Base-by-base conservation (phyloP, 2,888 invertebrate species). In the Perizoma affinitatum region DNA sequence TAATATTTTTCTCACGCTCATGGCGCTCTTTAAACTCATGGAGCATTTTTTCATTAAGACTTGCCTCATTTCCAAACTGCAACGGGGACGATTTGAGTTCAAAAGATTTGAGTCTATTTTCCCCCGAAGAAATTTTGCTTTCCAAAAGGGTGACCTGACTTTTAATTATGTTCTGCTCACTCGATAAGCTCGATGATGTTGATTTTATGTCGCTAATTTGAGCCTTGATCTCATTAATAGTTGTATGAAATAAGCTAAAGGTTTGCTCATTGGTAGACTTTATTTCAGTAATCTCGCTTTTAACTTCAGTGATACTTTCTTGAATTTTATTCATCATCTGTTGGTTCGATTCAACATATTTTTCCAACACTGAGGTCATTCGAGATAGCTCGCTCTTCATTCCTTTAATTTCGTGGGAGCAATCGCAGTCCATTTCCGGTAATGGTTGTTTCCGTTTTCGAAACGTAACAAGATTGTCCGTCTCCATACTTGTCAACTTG, bases 1-100 rank as follows among this genome's bases (percentile, higher is more conserved):
- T 59, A 5, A 74, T 58, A 43, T 75, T 70, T 64, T 69, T 71
- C 36, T 68, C 48, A 9, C 60, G 42, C n/a, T 52, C 36, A 7
- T 38, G 42, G 5, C 52, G 47, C 7, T 55, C 38, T 3, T 60
- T 41, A 5, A 51, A 7, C 38, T 58, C 62, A 22, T 42, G 44
- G 11, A 61, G 46, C 0, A 57, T 43, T 41, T 54, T 33, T 22
- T 61, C 61, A 11, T 46, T 22, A 8, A 38, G 41, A 3, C 11
- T 60, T 8, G 54, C 34, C 8, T 60, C 54, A n/a, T 22, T 22
- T 22, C 22, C 22, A 22, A 22, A 22, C 22, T 22, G 22, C 22
- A 22, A 22, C 22, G 22, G 22, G 22, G 22, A 22, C 22, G 22
- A 22, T 22, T 22, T 22, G 22, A 42, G 9, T n/a, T 60, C 51